Evolutionary conservation across 2,888 invertebrate genomes (phyloP), one percentile per base, ranked within the genome.

Genomic region (Cataglyphis albicans): DNA sequence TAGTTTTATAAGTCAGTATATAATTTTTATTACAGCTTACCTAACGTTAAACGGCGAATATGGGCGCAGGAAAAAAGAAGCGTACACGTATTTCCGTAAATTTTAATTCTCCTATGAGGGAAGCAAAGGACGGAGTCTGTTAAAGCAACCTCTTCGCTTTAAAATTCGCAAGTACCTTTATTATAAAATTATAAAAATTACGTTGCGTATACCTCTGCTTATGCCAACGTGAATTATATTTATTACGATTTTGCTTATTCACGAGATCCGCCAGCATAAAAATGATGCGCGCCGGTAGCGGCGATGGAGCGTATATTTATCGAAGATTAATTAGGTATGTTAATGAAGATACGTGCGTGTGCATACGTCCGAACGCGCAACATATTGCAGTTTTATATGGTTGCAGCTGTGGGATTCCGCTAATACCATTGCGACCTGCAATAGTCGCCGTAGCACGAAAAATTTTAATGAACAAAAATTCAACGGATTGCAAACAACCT

Each of bases 41-140:
- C 38, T 74, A 52, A 29, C 38, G 35, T 76, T 82, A 82, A 78
- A 68, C 65, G 73, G 18, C 41, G 15, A n/a, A 44, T 59, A 38
- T 38, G 32, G 10, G 18, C 12, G 18, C 10, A 32, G 9, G 41
- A 61, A 9, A 67, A 78, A 32, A 81, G 75, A 73, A 84, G 81
- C 84, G 84, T 82, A 84, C 78, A 85, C 84, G 84, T 82, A 84
- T 84, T 86, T 73, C 80, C 74, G 84, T 87, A 88, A 89, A 87
- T 89, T 88, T 84, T 83, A 88, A 90, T 89, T 88, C 86, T 84
- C 78, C 32, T 73, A 70, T 83, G 63, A 81, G 61, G 67, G 21
- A 82, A 70, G 29, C 44, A 35, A 52, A 64, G 41, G 21, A 44
- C 44, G 44, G 44, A 29, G 48, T 68, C 18, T 80, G 73, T 84